phyloP scores from a whole-genome alignment of 2,888 invertebrate genomes.

The Caenorhabditis sp. region DNA sequence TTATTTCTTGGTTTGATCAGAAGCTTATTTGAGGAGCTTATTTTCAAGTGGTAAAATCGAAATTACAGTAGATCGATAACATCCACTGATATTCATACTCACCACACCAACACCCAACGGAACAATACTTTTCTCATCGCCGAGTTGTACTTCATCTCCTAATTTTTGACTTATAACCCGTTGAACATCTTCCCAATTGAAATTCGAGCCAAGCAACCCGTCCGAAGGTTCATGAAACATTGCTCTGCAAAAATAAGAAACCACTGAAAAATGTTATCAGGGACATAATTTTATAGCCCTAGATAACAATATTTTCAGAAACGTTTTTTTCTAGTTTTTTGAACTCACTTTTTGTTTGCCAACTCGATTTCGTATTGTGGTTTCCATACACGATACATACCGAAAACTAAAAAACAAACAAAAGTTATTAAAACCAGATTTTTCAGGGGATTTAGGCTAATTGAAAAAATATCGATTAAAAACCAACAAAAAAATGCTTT shows the following conservation, averaged over 20 bases:
- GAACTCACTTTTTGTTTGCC: not conserved
- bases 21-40: too few species aligned
- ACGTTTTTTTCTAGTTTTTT: too few species aligned
- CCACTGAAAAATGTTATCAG: not conserved
- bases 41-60: too few species aligned
- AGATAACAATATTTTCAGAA: not conserved
- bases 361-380: not conserved
- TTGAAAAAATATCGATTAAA: too few species aligned
- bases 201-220: conserved; percentile 24
- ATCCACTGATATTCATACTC: conserved; percentile 1
- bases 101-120: conserved; percentile 39
- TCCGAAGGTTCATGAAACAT: not conserved
- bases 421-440: too few species aligned
- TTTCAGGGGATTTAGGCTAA: too few species aligned
- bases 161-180: conserved; percentile 12
- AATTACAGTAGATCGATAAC: too few species aligned
- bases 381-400: not conserved
- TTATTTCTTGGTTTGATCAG: too few species aligned
- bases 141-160: conserved; percentile 5
- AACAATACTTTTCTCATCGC: conserved; percentile 16
- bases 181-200: conserved; percentile 34
- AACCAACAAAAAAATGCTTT: too few species aligned
- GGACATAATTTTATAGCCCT: not conserved
- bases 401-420: too few species aligned
- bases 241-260: not conserved